Evolutionary conservation across 1,140 invertebrate genomes (phyloP).

Genomic region (Bombus cullumanus): DNA sequence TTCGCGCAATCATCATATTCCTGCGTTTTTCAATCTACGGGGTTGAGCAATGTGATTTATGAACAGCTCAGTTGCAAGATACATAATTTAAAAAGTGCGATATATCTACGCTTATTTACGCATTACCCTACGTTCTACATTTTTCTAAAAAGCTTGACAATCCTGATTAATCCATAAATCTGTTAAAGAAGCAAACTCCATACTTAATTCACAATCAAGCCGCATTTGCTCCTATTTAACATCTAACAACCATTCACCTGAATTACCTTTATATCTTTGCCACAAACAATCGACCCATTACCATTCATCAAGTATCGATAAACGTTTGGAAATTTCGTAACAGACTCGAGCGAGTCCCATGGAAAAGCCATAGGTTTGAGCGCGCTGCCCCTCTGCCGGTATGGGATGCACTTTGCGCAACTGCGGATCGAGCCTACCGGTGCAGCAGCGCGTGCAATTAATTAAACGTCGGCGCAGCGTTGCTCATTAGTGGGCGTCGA

Average conservation of each 20-base stretch:
- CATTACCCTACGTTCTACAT: too few relatives aligned
- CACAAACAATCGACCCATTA: not conserved
- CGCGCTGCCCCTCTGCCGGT: not conserved
- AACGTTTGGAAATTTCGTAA: not conserved
- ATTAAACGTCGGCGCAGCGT: conserved; percentile 65
- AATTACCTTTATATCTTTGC: not conserved
- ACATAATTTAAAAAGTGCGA: too few relatives aligned
- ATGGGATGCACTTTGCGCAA: conserved; percentile 54
- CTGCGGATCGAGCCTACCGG: conserved; percentile 55
- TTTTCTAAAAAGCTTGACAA: not conserved
- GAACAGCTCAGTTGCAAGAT: too few relatives aligned
- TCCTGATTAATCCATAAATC: not conserved
- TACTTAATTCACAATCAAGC: too few relatives aligned
- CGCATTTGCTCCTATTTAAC: not conserved
- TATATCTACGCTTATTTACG: too few relatives aligned
- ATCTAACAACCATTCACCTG: not conserved
- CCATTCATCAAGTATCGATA: too few relatives aligned
- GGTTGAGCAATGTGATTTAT: too few relatives aligned
- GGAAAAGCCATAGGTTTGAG: not conserved
- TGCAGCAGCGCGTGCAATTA: conserved; percentile 63
- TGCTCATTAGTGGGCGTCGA: conserved; percentile 70
- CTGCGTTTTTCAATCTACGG: too few relatives aligned
- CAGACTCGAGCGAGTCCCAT: not conserved
- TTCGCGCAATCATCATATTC: too few relatives aligned
- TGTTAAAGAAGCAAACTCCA: not conserved